Evolutionary conservation across 2,113 vertebrate species (phyloP).

Genomic region (Colistium nudipinnis): DNA sequence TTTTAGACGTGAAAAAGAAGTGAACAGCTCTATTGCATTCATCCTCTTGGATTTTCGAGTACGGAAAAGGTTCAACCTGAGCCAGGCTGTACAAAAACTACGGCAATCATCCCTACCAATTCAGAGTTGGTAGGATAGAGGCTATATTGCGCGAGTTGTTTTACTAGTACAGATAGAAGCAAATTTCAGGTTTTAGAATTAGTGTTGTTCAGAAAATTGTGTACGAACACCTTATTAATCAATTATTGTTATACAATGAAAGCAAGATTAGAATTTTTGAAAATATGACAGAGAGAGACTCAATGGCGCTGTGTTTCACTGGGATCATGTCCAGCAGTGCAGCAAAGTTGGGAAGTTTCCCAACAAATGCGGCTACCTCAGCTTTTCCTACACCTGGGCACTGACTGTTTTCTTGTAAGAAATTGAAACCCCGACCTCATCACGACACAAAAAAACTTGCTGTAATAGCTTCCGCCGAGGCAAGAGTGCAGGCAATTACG

Average conservation of each 20-base stretch:
- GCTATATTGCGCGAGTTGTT: too few species aligned
- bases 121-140: too few species aligned
- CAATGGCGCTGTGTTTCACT: neutral
- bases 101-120: too few species aligned
- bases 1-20: too few species aligned
- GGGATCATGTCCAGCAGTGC: conserved; percentile 28
- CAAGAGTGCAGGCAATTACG: conserved; percentile 1
- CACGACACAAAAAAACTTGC: neutral
- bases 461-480: neutral
- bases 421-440: conserved; percentile 17
- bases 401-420: conserved; percentile 28
- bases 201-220: too few species aligned
- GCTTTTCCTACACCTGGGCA: conserved; percentile 27
- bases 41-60: too few species aligned
- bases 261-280: neutral
- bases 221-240: too few species aligned
- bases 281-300: conserved; percentile 9
- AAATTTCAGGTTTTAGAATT: too few species aligned
- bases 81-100: too few species aligned
- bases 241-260: neutral
- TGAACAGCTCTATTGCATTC: too few species aligned
- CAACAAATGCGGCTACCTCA: conserved; percentile 36
- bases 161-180: too few species aligned
- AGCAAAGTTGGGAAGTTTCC: conserved; percentile 20
- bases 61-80: too few species aligned